Evolutionary conservation across 2,113 vertebrate genomes (phyloP).

Genomic region (Tretioscincus oriximinensis): DNA sequence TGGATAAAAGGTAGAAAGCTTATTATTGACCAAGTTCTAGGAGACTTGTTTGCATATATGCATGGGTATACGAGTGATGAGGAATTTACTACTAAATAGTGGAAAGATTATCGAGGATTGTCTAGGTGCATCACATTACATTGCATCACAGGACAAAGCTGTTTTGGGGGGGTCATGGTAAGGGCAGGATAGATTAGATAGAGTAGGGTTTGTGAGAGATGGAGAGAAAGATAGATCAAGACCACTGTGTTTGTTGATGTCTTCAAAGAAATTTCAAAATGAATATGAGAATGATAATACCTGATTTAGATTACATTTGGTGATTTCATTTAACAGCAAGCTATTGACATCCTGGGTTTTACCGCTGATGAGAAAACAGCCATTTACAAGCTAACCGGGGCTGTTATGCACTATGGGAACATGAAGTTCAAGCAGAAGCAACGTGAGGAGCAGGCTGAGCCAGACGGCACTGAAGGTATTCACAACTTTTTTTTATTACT

Average conservation of each 20-base stretch:
- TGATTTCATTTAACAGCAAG: conserved; percentile 61
- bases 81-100: background rate
- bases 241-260: background rate
- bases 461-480: conserved; percentile 83
- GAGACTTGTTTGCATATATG: background rate
- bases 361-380: conserved; percentile 76
- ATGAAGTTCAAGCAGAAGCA: conserved; percentile 89
- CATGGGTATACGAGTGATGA: no score
- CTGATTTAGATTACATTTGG: background rate
- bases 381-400: conserved; percentile 86
- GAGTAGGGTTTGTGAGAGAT: no score
- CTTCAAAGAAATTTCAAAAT: background rate
- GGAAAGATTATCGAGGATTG: background rate
- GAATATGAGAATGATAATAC: background rate
- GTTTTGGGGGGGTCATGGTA: no score
- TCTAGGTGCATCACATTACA: no score
- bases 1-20: background rate
- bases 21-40: background rate
- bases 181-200: no score
- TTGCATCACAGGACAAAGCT: no score
- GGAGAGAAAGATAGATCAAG: background rate
- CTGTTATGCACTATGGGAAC: conserved; percentile 85
- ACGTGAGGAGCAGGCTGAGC: conserved; percentile 81
- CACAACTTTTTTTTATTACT: background rate
- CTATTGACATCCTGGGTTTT: conserved; percentile 85